Percentiles rank a stretch among this genome's conserved stretches.
phyloP scores from a whole-genome alignment of 2,797 vertebrate genomes.

The Danio aesculapii region DNA sequence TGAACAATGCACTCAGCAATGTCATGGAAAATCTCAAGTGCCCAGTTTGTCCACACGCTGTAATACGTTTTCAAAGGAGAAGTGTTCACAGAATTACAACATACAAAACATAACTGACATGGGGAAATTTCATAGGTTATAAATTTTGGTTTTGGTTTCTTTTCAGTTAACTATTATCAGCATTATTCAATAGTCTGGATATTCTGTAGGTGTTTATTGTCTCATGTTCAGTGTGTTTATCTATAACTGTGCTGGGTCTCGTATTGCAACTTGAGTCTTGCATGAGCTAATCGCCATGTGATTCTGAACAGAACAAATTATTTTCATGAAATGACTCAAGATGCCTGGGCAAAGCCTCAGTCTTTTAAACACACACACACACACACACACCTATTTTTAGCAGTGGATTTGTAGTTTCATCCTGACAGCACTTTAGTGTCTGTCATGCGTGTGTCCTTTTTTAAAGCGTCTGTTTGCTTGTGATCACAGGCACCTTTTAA shows the following conservation, averaged over 20 bases:
- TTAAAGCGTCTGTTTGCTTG: neutral
- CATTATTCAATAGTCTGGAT: neutral
- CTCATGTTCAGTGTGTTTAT: neutral
- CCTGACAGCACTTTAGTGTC: neutral
- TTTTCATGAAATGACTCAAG: neutral
- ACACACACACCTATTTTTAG: neutral
- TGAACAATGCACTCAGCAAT: no score
- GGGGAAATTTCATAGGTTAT: no score
- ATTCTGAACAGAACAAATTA: neutral
- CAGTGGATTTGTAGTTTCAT: neutral
- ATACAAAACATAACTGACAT: no score
- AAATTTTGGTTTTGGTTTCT: no score
- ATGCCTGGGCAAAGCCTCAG: slow-evolving; percentile 20
- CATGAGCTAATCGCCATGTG: slow-evolving; percentile 8
- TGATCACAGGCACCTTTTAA: neutral
- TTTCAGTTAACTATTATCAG: no score
- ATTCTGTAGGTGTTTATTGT: neutral
- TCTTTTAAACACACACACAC: neutral
- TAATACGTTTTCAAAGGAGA: no score
- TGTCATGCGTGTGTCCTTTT: neutral
- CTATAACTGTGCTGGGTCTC: neutral
- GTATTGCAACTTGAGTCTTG: neutral
- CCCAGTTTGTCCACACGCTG: no score
- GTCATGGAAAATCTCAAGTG: no score
- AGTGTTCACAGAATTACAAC: no score